A percentile compares a stretch with the other conserved stretches of the same genome.
phyloP scores from a whole-genome alignment of 2,797 vertebrate genomes.

The Cottoperca gobio region DNA sequence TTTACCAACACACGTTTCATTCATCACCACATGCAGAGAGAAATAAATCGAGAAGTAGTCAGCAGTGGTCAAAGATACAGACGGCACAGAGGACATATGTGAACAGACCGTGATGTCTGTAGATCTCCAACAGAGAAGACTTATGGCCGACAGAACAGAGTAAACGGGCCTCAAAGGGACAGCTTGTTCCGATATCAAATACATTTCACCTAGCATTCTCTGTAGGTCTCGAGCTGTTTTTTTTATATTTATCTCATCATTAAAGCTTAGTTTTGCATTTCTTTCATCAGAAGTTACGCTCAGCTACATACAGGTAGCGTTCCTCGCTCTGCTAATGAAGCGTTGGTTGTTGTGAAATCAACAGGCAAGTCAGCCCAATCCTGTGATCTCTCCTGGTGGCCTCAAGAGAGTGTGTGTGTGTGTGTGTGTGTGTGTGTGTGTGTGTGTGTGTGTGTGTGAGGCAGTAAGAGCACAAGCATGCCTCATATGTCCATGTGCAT shows the following conservation, averaged over 20 bases:
- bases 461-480: slow-evolving; percentile 12
- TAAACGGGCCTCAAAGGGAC: neutral
- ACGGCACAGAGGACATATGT: slow-evolving; percentile 18
- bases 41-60: slow-evolving; percentile 37
- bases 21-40: slow-evolving; percentile 11
- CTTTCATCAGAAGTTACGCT: slow-evolving; percentile 1
- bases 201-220: neutral
- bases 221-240: neutral
- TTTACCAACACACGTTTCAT: slow-evolving; percentile 6
- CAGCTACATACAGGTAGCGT: slow-evolving; percentile 23
- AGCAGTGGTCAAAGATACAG: slow-evolving; percentile 23
- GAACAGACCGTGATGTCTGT: slow-evolving; percentile 20
- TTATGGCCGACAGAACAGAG: neutral
- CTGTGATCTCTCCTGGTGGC: slow-evolving; percentile 54
- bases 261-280: neutral
- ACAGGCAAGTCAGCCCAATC: slow-evolving; percentile 42
- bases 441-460: neutral
- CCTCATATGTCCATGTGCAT: slow-evolving; percentile 10
- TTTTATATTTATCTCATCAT: neutral
- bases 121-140: neutral
- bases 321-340: slow-evolving; percentile 40
- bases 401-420: slow-evolving; percentile 45
- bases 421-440: slow-evolving; percentile 7
- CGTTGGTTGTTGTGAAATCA: slow-evolving; percentile 57
- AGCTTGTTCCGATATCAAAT: neutral